Percentiles rank a stretch among this genome's conserved stretches.
Conservation (phyloP, 2,113 vertebrate species). For the Pollachius pollachius region DNA sequence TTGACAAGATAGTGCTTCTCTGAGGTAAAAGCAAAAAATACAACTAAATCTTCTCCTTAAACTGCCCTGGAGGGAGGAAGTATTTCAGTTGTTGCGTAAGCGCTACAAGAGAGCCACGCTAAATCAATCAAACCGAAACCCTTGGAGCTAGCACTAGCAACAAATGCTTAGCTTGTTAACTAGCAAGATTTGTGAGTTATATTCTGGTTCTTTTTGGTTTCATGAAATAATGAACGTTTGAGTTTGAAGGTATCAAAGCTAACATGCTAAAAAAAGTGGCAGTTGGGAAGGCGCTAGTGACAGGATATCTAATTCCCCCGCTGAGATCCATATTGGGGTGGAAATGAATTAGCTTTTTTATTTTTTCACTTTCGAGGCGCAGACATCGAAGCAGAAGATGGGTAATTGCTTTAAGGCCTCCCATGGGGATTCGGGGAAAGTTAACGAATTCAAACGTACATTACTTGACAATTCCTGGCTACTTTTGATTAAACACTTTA, state of each 20-base stretch:
- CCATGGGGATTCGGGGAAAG: background rate
- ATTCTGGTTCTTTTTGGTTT: background rate
- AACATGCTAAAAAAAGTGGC: background rate
- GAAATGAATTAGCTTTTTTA: too few relatives aligned
- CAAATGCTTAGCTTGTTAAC: background rate
- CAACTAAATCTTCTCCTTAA: conserved; percentile 19
- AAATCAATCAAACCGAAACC: conserved; percentile 37
- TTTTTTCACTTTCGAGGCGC: background rate
- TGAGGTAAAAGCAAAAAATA: conserved; percentile 32
- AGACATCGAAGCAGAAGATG: background rate
- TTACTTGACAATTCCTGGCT: background rate
- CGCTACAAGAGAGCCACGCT: conserved; percentile 23
- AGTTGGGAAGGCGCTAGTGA: background rate
- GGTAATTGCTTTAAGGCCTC: background rate
- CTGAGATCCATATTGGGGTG: background rate
- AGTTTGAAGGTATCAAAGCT: conserved; percentile 2
- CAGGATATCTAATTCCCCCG: background rate
- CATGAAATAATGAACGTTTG: conserved; percentile 20
- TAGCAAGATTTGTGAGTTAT: too few relatives aligned
- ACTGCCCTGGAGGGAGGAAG: conserved; percentile 36
- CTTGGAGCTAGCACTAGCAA: conserved; percentile 5
- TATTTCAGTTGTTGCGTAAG: conserved; percentile 50
- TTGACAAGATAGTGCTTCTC: conserved; percentile 7
- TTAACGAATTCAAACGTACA: background rate
- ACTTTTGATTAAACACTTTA: background rate